Percentiles rank a stretch among this genome's conserved stretches.
phyloP scores from a whole-genome alignment of 2,888 invertebrate genomes.

The Acanthococcus lagerstroemiae region DNA sequence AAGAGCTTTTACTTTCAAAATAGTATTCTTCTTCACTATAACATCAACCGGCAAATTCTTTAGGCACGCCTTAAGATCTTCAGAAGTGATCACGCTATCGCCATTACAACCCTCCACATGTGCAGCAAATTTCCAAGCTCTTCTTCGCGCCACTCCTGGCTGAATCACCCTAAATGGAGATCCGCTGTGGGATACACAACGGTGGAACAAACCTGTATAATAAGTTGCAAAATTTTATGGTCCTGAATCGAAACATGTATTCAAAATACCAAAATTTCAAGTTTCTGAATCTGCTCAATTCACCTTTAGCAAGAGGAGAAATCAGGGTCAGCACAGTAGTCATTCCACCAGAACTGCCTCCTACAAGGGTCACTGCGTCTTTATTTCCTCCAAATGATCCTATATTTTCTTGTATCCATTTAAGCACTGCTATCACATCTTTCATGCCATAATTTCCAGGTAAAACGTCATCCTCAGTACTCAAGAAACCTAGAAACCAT shows the following conservation, averaged over 20 bases:
- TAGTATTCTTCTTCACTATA: background rate
- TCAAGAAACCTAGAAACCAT: conserved; percentile 33
- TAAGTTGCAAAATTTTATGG: background rate
- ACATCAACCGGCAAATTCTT: conserved; percentile 6
- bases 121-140: conserved; percentile 51
- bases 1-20: conserved; percentile 1
- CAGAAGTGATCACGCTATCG: background rate
- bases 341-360: conserved; percentile 33
- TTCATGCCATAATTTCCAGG: conserved; percentile 33
- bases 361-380: conserved; percentile 33
- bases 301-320: conserved; percentile 34
- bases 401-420: conserved; percentile 32
- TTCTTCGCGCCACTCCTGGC: conserved; percentile 48
- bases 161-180: conserved; percentile 48
- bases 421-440: conserved; percentile 29
- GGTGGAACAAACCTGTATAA: conserved; percentile 44
- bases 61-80: conserved; percentile 5
- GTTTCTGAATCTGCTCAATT: background rate
- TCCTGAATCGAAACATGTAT: background rate
- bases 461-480: conserved; percentile 31
- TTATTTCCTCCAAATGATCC: conserved; percentile 31
- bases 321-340: conserved; percentile 21
- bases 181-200: conserved; percentile 61
- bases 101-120: conserved; percentile 51
- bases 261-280: background rate